These are phyloP conservation scores for Marmota monax DNA, from an alignment of 2,113 vertebrate species.

Conservation along the genomic window DNA sequence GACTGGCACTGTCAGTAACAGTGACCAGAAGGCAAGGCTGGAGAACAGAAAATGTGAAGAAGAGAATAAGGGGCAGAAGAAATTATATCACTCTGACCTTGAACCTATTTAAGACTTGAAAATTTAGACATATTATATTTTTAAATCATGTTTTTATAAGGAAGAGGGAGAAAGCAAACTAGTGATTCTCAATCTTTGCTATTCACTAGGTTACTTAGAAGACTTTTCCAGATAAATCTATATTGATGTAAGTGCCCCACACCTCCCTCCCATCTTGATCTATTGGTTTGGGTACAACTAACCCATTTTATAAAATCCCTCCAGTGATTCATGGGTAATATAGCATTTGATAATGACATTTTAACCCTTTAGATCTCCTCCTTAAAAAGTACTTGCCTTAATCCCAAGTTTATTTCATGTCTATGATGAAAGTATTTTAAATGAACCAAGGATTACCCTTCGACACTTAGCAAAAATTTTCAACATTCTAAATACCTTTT, in stretches of 20 bases:
- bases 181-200: not conserved
- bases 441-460: not conserved
- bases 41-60: not conserved
- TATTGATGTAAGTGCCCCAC: not conserved
- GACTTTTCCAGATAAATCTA: conserved; percentile 19
- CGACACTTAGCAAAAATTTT: not conserved
- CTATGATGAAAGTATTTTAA: not conserved
- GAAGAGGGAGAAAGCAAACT: not conserved
- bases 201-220: not conserved
- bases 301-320: not conserved
- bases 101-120: not conserved
- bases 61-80: not conserved
- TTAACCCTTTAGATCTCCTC: not conserved
- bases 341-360: not conserved
- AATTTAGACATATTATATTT: not conserved
- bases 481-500: conserved; percentile 1
- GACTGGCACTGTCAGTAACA: not conserved
- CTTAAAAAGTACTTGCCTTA: not conserved
- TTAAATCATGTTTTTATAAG: not conserved
- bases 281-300: not conserved
- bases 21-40: not conserved
- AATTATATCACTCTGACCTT: not conserved
- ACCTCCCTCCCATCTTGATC: not conserved
- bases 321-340: not conserved
- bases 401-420: not conserved